Conservation (phyloP, 2,797 vertebrate genomes). For the Micrastur ruficollis region DNA sequence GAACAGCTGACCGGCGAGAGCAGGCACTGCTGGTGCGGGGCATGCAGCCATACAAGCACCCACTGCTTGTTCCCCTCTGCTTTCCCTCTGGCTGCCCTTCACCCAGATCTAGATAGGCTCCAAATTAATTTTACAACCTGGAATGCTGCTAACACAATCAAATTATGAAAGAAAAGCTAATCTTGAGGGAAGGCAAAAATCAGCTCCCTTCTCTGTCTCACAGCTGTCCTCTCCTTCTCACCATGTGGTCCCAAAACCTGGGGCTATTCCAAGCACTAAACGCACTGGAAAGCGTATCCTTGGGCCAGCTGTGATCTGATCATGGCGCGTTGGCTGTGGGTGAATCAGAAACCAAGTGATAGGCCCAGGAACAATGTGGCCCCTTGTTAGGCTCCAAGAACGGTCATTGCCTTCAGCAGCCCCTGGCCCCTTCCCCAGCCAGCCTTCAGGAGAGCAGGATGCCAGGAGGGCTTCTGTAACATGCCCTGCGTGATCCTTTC, state of each 20-base stretch:
- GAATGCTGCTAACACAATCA: constrained; percentile 59
- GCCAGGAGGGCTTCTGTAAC: neutral
- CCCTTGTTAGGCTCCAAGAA: constrained; percentile 61
- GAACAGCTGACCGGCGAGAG: neutral
- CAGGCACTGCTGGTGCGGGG: neutral
- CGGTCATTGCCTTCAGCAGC: neutral
- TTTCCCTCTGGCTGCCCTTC: constrained; percentile 4
- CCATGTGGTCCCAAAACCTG: constrained; percentile 76
- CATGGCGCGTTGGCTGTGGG: constrained; percentile 46
- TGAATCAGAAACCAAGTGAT: constrained; percentile 71
- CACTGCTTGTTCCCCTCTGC: neutral
- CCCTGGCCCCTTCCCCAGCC: neutral
- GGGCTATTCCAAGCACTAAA: constrained; percentile 74
- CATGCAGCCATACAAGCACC: neutral
- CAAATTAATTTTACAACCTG: constrained; percentile 48
- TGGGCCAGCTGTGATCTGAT: constrained; percentile 77
- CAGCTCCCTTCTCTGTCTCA: constrained; percentile 32
- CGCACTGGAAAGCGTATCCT: constrained; percentile 75
- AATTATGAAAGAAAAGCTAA: constrained; percentile 62
- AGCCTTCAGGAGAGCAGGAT: neutral
- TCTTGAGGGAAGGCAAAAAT: constrained; percentile 64
- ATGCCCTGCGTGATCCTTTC: neutral
- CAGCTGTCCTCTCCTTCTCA: constrained; percentile 59
- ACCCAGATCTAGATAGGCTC: constrained; percentile 17
- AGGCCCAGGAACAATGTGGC: constrained; percentile 68